phyloP scores from a whole-genome alignment of 35 echinoderm and acorn worm genomes.

The Patiria miniata region DNA sequence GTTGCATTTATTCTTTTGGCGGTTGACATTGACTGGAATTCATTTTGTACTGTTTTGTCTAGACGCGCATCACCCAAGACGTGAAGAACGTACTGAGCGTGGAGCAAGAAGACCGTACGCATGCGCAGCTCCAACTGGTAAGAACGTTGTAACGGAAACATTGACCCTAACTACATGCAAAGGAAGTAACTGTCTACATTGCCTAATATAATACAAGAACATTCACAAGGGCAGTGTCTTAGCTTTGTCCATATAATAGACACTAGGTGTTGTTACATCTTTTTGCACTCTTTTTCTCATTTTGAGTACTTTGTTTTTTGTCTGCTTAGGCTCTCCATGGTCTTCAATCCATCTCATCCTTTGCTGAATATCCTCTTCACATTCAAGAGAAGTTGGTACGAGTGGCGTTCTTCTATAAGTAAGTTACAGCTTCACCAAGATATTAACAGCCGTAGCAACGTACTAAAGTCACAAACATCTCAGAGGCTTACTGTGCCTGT shows the following conservation, averaged over 20 bases:
- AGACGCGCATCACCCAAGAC: slow-evolving; percentile 57
- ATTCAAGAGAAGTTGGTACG: slow-evolving; percentile 68
- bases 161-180: too few relatives aligned
- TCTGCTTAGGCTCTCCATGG: slow-evolving; percentile 54
- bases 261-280: too few relatives aligned
- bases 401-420: slow-evolving; percentile 62
- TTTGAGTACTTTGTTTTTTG: background rate
- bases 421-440: background rate
- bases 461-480: too few relatives aligned
- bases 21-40: background rate
- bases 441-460: too few relatives aligned
- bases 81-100: slow-evolving; percentile 52
- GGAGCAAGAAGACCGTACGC: slow-evolving; percentile 32
- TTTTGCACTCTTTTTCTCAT: too few relatives aligned
- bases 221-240: too few relatives aligned
- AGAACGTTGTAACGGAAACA: too few relatives aligned
- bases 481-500: background rate
- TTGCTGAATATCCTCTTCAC: slow-evolving; percentile 69
- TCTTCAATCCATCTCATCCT: slow-evolving; percentile 62
- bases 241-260: too few relatives aligned
- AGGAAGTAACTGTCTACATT: too few relatives aligned
- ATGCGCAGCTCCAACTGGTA: slow-evolving; percentile 29
- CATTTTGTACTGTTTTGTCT: background rate
- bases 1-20: background rate
- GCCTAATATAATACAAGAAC: too few relatives aligned